These are phyloP conservation scores for Drosophila leonis DNA, from an alignment of 2,888 invertebrate species.

Conservation along the genomic window DNA sequence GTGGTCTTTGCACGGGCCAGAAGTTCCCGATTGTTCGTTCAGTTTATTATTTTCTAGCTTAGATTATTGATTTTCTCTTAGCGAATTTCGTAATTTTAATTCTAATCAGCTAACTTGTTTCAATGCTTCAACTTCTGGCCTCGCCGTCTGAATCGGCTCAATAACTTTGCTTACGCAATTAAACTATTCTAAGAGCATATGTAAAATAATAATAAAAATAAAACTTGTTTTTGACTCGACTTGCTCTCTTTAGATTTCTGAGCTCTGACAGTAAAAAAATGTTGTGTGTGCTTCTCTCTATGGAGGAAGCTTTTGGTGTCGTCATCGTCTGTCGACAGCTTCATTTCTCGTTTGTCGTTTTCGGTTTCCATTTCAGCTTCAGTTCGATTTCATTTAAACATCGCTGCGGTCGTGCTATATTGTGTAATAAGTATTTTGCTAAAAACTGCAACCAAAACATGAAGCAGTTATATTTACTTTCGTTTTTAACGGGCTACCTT, in stretches of 20 bases:
- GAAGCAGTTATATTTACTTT: slow-evolving; percentile 63
- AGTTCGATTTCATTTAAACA: slow-evolving; percentile 65
- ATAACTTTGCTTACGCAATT: slow-evolving; percentile 43
- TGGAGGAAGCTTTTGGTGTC: slow-evolving; percentile 42
- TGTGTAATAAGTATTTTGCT: slow-evolving; percentile 10
- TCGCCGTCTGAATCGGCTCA: slow-evolving; percentile 29
- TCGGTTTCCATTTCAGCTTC: slow-evolving; percentile 48
- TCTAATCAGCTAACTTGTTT: slow-evolving; percentile 46
- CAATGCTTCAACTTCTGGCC: slow-evolving; percentile 44
- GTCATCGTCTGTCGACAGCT: slow-evolving; percentile 19
- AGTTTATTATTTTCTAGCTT: slow-evolving; percentile 87
- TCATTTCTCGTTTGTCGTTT: slow-evolving; percentile 21
- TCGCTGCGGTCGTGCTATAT: slow-evolving; percentile 50
- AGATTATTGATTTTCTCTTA: slow-evolving; percentile 12
- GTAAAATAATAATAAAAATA: slow-evolving; percentile 24
- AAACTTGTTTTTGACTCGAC: slow-evolving; percentile 20
- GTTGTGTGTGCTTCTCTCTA: slow-evolving; percentile 8
- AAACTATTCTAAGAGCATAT: slow-evolving; percentile 28
- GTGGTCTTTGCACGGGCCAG: slow-evolving; percentile 91
- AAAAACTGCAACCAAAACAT: slow-evolving; percentile 41
- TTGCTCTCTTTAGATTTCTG: slow-evolving; percentile 15
- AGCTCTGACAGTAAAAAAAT: slow-evolving; percentile 13
- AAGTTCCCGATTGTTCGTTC: slow-evolving; percentile 92
- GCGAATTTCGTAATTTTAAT: slow-evolving; percentile 23
- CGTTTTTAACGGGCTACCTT: slow-evolving; percentile 60